These are phyloP conservation scores for Ficedula albicollis DNA, from an alignment of 2,797 vertebrate genomes.

Conservation along the genomic window DNA sequence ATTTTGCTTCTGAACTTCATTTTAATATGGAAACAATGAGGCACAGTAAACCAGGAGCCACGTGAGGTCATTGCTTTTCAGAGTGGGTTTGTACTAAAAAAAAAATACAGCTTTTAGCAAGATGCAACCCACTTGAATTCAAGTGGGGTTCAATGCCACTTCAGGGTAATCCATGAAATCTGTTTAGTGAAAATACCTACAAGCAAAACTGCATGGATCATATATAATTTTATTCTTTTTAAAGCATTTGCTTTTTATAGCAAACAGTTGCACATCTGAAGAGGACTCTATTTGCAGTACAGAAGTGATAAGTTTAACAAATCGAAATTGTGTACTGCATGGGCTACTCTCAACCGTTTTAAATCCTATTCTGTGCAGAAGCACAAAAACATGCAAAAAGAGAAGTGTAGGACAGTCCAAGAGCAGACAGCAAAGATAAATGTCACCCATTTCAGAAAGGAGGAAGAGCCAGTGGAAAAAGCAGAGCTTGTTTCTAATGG, in stretches of 20 bases:
- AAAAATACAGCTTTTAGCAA: background rate
- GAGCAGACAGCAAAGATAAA: background rate
- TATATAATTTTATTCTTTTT: background rate
- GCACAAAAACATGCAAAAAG: background rate
- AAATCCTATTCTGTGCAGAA: background rate
- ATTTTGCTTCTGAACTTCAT: background rate
- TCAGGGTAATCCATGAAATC: background rate
- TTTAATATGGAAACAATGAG: slow-evolving; percentile 4
- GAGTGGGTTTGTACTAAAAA: background rate
- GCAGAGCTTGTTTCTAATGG: background rate
- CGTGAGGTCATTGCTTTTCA: background rate
- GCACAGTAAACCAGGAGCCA: background rate
- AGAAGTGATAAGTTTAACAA: background rate
- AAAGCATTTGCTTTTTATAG: slow-evolving; percentile 22
- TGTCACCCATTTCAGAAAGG: background rate
- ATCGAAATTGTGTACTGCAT: background rate
- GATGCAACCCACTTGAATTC: background rate
- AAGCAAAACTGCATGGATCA: background rate
- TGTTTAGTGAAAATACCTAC: slow-evolving; percentile 10
- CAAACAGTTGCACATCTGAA: background rate
- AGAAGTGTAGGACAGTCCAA: background rate
- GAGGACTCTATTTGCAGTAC: background rate
- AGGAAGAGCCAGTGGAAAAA: background rate
- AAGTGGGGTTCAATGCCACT: background rate
- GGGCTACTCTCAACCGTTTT: background rate